Evolutionary conservation across 2,797 vertebrate genomes (phyloP).

Genomic region (Otolemur crassicaudatus): DNA sequence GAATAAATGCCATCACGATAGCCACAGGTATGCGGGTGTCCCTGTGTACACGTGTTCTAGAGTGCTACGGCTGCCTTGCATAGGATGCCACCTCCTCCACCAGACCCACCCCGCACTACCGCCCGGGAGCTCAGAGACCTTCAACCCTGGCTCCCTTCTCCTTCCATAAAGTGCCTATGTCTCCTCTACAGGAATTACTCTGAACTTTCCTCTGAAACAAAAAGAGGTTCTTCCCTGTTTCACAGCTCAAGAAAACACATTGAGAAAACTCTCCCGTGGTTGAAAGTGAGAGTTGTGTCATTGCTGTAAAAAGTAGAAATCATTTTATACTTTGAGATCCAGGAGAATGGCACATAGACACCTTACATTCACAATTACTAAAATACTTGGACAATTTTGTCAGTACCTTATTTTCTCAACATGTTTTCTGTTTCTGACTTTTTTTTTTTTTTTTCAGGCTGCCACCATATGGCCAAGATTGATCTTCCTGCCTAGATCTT

Average conservation of each 20-base stretch:
- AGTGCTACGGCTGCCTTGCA: fast-evolving
- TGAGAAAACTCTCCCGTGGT: neutral
- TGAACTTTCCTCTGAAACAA: neutral
- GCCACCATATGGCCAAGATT: slow-evolving; percentile 74
- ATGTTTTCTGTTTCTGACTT: slow-evolving; percentile 34
- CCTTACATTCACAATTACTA: neutral
- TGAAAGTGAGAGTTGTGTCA: neutral
- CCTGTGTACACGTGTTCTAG: fast-evolving
- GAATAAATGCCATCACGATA: fast-evolving
- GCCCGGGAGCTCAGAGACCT: too few relatives aligned
- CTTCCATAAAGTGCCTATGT: neutral
- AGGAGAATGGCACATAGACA: neutral
- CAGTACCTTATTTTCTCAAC: slow-evolving; percentile 72
- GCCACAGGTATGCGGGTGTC: too few relatives aligned
- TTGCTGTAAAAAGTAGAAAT: neutral
- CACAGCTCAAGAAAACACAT: neutral
- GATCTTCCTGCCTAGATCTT: slow-evolving; percentile 71
- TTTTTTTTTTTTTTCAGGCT: slow-evolving; percentile 65
- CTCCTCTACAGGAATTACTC: neutral
- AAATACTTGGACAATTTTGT: neutral
- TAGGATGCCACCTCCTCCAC: neutral
- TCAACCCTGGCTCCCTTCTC: neutral
- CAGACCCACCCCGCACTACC: neutral
- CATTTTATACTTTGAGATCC: neutral
- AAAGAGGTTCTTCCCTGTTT: neutral